phyloP scores from a whole-genome alignment of 2,888 invertebrate genomes.

The Rhopalosiphum nymphaeae region DNA sequence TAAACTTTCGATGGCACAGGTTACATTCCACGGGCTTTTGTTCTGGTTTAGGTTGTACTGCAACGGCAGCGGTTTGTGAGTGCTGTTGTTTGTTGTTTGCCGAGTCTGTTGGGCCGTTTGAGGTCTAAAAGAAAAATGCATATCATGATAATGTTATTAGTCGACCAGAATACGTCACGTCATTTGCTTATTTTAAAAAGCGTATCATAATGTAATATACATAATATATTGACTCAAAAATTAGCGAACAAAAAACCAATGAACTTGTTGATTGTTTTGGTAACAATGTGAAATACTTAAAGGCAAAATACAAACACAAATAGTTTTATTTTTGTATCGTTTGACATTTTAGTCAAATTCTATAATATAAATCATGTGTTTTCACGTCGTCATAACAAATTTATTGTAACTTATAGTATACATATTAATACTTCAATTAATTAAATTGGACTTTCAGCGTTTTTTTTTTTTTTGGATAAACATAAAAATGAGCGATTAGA shows the following conservation, averaged over 20 bases:
- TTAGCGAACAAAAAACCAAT: not conserved
- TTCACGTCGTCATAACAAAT: not conserved
- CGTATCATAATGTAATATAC: not conserved
- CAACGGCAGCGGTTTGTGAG: slow-evolving; percentile 67
- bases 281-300: not conserved
- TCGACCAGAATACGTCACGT: not conserved
- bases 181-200: not conserved
- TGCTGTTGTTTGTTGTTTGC: slow-evolving; percentile 69
- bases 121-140: slow-evolving; percentile 15
- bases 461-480: not conserved
- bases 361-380: not conserved
- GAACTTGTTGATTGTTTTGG: not conserved
- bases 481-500: not conserved
- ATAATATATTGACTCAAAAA: not conserved
- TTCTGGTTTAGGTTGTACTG: slow-evolving; percentile 71
- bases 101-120: slow-evolving; percentile 69
- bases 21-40: slow-evolving; percentile 92
- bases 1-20: slow-evolving; percentile 94
- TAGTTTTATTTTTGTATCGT: not conserved
- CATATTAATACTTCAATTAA: not conserved
- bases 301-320: not conserved
- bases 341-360: not conserved
- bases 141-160: not conserved
- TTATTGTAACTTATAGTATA: not conserved
- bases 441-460: not conserved